Percentiles rank a stretch among this genome's conserved stretches.
Evolutionary conservation across 2,797 vertebrate genomes (phyloP).

Genomic region (Lagodon rhomboides): DNA sequence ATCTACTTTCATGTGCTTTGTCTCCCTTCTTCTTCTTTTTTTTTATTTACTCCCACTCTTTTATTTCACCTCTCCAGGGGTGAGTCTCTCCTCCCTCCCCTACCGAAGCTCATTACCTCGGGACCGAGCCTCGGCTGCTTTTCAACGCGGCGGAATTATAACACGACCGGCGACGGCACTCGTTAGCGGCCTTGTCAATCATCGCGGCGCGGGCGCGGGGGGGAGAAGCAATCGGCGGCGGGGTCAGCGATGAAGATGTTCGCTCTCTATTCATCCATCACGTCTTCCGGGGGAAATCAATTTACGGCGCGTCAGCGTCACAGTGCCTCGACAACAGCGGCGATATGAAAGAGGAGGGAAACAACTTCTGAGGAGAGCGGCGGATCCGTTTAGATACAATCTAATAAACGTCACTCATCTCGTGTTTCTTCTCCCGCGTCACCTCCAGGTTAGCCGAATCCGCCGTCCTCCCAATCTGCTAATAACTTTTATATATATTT

Average conservation of each 20-base stretch:
- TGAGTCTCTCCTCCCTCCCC: slow-evolving; percentile 54
- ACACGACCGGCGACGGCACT: slow-evolving; percentile 82
- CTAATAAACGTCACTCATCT: slow-evolving; percentile 82
- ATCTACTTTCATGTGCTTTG: slow-evolving; percentile 83
- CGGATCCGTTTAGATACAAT: slow-evolving; percentile 71
- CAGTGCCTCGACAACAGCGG: slow-evolving; percentile 66
- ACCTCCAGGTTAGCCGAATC: slow-evolving; percentile 49
- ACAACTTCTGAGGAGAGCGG: slow-evolving; percentile 70
- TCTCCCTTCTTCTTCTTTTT: slow-evolving; percentile 51
- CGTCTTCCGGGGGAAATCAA: slow-evolving; percentile 83
- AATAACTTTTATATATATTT: slow-evolving; percentile 49
- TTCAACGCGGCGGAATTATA: slow-evolving; percentile 77
- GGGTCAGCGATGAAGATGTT: slow-evolving; percentile 85
- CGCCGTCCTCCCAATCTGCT: slow-evolving; percentile 45
- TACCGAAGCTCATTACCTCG: slow-evolving; percentile 77
- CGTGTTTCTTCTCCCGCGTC: slow-evolving; percentile 28
- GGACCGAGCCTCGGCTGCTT: slow-evolving; percentile 68
- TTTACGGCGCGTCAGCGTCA: slow-evolving; percentile 84
- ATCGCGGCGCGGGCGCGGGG: slow-evolving; percentile 58
- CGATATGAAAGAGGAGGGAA: slow-evolving; percentile 74
- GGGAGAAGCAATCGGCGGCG: slow-evolving; percentile 74
- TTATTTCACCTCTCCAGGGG: slow-evolving; percentile 71
- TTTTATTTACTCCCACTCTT: slow-evolving; percentile 76
- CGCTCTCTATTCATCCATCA: slow-evolving; percentile 86
- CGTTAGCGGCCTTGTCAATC: slow-evolving; percentile 87